A percentile compares a stretch with the other conserved stretches of the same genome.
phyloP scores from a whole-genome alignment of 2,888 invertebrate genomes.

The Alloplasta piceator region DNA sequence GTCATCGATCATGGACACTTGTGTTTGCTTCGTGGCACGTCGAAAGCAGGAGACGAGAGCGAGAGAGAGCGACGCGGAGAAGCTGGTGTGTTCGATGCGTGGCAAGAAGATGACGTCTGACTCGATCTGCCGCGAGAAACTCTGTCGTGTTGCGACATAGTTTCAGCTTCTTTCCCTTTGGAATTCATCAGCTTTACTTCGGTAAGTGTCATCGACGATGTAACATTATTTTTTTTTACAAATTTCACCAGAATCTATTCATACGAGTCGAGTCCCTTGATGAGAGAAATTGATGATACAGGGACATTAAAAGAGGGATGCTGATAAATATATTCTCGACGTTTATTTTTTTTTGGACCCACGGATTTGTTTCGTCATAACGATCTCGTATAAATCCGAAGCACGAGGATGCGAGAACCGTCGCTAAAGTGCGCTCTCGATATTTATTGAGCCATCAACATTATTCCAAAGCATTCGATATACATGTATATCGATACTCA shows the following conservation, averaged over 20 bases:
- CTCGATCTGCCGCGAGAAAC: background rate
- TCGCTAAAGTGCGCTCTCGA: constrained; percentile 43
- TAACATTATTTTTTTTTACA: background rate
- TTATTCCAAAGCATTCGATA: constrained; percentile 64
- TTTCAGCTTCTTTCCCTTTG: background rate
- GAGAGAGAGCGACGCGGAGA: constrained; percentile 9
- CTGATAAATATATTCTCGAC: too few relatives aligned
- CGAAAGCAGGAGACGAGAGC: background rate
- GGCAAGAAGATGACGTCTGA: constrained; percentile 31
- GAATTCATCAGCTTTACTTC: background rate
- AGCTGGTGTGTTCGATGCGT: constrained; percentile 57
- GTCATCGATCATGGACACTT: background rate
- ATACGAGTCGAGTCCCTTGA: background rate
- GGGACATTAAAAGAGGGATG: background rate
- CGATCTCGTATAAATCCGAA: background rate
- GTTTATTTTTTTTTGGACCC: background rate
- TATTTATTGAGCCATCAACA: constrained; percentile 68
- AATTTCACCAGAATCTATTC: background rate
- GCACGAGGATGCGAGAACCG: constrained; percentile 8
- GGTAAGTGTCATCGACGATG: background rate
- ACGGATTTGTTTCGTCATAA: background rate
- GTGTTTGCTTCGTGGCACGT: background rate
- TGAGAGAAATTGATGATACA: background rate
- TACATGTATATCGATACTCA: constrained; percentile 42
- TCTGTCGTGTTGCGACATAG: constrained; percentile 6